phyloP scores from a whole-genome alignment of 2,113 vertebrate genomes.

The Leptosomus discolor region DNA sequence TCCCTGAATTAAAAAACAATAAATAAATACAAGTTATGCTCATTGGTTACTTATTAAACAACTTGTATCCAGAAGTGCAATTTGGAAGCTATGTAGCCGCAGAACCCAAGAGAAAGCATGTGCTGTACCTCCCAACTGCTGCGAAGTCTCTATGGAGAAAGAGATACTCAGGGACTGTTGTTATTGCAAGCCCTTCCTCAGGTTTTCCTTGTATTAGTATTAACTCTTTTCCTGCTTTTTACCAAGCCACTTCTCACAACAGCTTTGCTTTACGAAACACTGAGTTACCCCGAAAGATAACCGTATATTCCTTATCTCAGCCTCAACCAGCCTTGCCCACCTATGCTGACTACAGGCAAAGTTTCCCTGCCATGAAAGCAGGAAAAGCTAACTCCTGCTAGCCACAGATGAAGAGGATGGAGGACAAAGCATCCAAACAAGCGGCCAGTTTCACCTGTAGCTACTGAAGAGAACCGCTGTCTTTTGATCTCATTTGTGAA shows the following conservation, averaged over 20 bases:
- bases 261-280: background rate
- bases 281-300: background rate
- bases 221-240: background rate
- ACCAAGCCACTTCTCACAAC: background rate
- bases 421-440: background rate
- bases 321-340: background rate
- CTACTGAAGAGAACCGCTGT: background rate
- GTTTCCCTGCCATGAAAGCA: background rate
- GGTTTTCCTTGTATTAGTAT: background rate
- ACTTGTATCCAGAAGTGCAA: background rate
- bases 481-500: rapidly evolving
- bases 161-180: background rate
- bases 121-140: background rate
- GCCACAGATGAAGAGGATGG: background rate
- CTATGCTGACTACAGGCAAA: background rate
- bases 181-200: background rate
- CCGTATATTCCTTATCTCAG: background rate
- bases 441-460: background rate
- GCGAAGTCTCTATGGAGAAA: background rate
- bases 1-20: background rate
- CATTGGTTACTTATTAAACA: background rate
- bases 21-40: background rate
- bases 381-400: background rate
- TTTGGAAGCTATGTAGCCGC: background rate
- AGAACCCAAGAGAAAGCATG: background rate